Evolutionary conservation across 2,113 vertebrate genomes (phyloP), one percentile per base, ranked within the genome.

Genomic region (Hymenochirus boettgeri): DNA sequence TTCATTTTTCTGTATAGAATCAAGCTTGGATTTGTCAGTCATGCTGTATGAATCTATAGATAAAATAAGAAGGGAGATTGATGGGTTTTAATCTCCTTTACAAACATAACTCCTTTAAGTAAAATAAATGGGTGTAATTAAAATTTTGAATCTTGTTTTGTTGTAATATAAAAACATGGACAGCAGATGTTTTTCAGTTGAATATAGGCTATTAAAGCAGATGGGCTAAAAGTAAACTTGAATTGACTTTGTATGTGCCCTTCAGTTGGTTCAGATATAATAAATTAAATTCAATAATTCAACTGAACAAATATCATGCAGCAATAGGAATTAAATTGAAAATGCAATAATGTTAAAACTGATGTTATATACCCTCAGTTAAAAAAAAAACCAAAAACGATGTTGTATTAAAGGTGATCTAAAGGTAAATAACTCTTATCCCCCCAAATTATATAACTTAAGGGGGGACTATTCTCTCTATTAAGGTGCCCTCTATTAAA

Each of bases 181-280:
- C 70, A 75, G 70, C 79, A 86, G 79, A 84, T 86, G 84, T 61
- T 69, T 74, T 72, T 82, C 70, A 69, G 70, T 78, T 71, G 77
- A 80, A 76, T 3, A 33, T 12, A 35, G 57, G 48, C 74, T 7
- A 42, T 5, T n/a, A 7, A 42, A 75, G 71, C 82, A 83, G 82
- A 82, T 83, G 85, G 82, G 50, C 72, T 67, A 59, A 81, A 70
- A 70, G 72, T 70, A 80, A 77, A 82, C 0, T 57, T 72, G 75
- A 73, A 77, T 71, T 70, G 51, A 72, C 75, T 79, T 82, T 69
- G 74, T 72, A 13, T 31, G 13, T 48, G 76, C 52, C 70, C 69
- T 79, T 84, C 65, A 57, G 77, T 85, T 76, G n/a, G n/a, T 62
- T 59, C 76, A 58, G 73, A 42, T 15, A 42, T n/a, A 42, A n/a